Evolutionary conservation across 2,113 vertebrate genomes (phyloP), one percentile per base, ranked within the genome.

Genomic region (Alethe castanea): DNA sequence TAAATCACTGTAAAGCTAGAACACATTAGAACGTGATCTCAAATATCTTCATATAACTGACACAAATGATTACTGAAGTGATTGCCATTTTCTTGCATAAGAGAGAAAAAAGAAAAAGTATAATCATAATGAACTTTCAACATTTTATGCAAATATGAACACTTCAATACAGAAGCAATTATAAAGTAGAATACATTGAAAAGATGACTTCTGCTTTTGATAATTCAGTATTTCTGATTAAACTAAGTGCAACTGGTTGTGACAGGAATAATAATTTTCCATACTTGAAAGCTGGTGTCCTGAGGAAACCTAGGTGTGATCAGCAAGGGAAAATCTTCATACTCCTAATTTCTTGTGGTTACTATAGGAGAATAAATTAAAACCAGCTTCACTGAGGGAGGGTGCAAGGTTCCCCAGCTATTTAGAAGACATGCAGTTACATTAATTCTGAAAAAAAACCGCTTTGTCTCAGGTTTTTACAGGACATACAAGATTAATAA

Each of bases 141-240:
- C 12, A 23, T 54, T 88, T 92, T 88, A 91, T 90, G 80, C 72
- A 80, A 77, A 92, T 84, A 91, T 8, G 52, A 93, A 56, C 40
- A 81, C 33, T 81, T 83, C 47, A 84, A 15, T 57, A 80, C 11
- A 83, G 47, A 86, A 81, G 60, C 4, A 35, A 92, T 91, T 95
- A 91, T 56, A 83, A 91, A 9, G 67, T 19, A 85, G n/a, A 95
- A 53, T 76, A 83, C 94, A 88, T 42, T 50, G 53, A 45, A 78
- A 16, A 73, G 57, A 61, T 6, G 3, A 52, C 48, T 65, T 88
- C 45, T 89, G 45, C 64, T 90, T 83, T 72, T 79, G 56, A 81
- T 77, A 88, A 56, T 60, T 78, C 45, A 65, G 23, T 33, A 70
- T 69, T 90, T 79, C 85, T 90, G 59, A 67, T 77, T 73, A 79